Conservation (phyloP, 2,888 invertebrate genomes). For the Pherbina coryleti region DNA sequence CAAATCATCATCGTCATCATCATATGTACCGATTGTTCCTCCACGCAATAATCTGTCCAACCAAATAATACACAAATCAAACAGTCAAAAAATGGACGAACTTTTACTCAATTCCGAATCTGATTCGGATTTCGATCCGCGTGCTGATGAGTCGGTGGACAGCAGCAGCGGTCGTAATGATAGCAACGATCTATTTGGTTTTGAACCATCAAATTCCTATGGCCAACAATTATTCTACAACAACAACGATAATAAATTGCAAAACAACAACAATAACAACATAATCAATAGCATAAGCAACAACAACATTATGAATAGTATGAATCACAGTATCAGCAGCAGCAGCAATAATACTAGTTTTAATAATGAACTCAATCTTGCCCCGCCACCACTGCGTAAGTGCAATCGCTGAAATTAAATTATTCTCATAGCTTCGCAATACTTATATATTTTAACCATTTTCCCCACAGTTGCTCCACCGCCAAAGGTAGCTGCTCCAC, state of each 20-base stretch:
- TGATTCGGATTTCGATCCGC: constrained; percentile 90
- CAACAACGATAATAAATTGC: constrained; percentile 57
- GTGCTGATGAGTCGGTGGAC: constrained; percentile 79
- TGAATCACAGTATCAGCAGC: constrained; percentile 60
- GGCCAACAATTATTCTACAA: constrained; percentile 70
- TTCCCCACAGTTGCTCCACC: constrained; percentile 84
- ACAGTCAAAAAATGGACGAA: constrained; percentile 84
- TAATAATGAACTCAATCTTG: constrained; percentile 64
- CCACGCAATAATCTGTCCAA: constrained; percentile 67
- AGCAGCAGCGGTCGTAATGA: constrained; percentile 54
- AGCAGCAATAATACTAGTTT: constrained; percentile 53
- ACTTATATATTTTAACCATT: background rate
- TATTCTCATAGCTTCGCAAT: background rate
- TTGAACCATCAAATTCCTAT: constrained; percentile 68
- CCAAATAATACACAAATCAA: constrained; percentile 74
- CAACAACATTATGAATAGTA: constrained; percentile 55
- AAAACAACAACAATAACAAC: constrained; percentile 50
- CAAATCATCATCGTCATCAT: constrained; percentile 59
- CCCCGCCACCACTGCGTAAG: constrained; percentile 81
- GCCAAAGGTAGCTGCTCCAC: constrained; percentile 80
- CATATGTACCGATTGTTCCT: constrained; percentile 68
- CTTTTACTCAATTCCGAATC: constrained; percentile 82
- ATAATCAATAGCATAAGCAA: constrained; percentile 57
- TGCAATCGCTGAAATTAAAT: constrained; percentile 51
- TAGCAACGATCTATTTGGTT: constrained; percentile 69